Conservation (phyloP, 2,797 vertebrate species). For the Rhinophrynus dorsalis region DNA sequence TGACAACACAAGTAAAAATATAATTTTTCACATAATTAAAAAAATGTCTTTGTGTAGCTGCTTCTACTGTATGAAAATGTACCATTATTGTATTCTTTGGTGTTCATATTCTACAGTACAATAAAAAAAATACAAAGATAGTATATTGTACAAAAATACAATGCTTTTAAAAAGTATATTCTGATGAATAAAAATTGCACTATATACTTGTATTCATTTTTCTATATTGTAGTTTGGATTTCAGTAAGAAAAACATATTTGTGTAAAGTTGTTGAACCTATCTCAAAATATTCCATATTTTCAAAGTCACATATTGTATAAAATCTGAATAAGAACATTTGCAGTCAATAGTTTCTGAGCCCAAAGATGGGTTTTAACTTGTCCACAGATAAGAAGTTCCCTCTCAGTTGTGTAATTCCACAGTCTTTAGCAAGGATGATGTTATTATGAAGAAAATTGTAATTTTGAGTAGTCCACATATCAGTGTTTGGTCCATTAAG, state of each 20-base stretch:
- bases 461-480: constrained; percentile 57
- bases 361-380: constrained; percentile 22
- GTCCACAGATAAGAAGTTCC: constrained; percentile 46
- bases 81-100: constrained; percentile 71
- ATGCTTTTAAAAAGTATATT: constrained; percentile 80
- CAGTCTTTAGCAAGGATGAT: constrained; percentile 55
- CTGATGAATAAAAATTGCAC: constrained; percentile 71
- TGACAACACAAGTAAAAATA: constrained; percentile 46
- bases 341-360: constrained; percentile 59
- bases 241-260: constrained; percentile 64
- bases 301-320: constrained; percentile 51
- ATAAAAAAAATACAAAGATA: constrained; percentile 69
- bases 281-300: constrained; percentile 53
- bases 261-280: constrained; percentile 57
- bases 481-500: constrained; percentile 59
- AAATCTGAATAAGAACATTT: constrained; percentile 56
- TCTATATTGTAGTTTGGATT: constrained; percentile 66
- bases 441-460: constrained; percentile 48
- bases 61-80: constrained; percentile 42
- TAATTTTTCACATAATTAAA: constrained; percentile 9
- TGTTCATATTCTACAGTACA: constrained; percentile 67
- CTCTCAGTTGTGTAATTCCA: constrained; percentile 42
- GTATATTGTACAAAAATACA: constrained; percentile 82
- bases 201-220: constrained; percentile 74
- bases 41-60: constrained; percentile 14